Evolutionary conservation across 2,888 invertebrate species (phyloP), one percentile per base, ranked within the genome.

Genomic region (Dicyrtoma fusca): DNA sequence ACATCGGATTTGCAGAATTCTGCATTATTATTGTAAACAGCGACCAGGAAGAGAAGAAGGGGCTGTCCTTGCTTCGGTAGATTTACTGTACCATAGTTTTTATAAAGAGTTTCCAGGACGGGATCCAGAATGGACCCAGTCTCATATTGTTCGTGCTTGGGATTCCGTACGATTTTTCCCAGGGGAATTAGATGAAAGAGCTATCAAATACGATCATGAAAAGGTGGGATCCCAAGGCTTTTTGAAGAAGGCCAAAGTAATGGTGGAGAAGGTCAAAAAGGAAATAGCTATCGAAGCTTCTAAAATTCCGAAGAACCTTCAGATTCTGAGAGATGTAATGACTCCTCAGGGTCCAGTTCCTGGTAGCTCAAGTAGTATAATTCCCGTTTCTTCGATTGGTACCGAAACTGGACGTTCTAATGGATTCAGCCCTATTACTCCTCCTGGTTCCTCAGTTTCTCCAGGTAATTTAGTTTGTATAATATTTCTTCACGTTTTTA

Each of bases 201-300:
- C 66, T n/a, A 55, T 66, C 19, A 55, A 21, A 66, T 51, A 26
- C 19, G 66, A 66, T n/a, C 66, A 66, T 45, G 17, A 44, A 14
- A 44, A 69, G 42, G 23, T 69, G n/a, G 59, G 69, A 17, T 23
- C 59, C 13, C 19, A 19, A 17, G 69, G 57, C 3, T 59, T 59
- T 59, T 23, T 59, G 45, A 57, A 45, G 44, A 69, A 69, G 19
- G 34, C 45, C 14, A 25, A 34, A n/a, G 2, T 57, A 49, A 53
- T 69, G 47, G 13, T 61, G 34, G 14, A 14, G 69, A 64, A 68
- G 69, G 53, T 63, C 49, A 57, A 57, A 23, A 53, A 21, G 19
- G 21, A 21, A 21, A 53, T 53, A 34, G 34, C 34, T 34, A 5
- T 34, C 8, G 34, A 34, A 34, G 34, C 34, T 34, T 5, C 34